phyloP scores from a whole-genome alignment of 2,888 invertebrate species.

The Troglohyphantes excavatus region DNA sequence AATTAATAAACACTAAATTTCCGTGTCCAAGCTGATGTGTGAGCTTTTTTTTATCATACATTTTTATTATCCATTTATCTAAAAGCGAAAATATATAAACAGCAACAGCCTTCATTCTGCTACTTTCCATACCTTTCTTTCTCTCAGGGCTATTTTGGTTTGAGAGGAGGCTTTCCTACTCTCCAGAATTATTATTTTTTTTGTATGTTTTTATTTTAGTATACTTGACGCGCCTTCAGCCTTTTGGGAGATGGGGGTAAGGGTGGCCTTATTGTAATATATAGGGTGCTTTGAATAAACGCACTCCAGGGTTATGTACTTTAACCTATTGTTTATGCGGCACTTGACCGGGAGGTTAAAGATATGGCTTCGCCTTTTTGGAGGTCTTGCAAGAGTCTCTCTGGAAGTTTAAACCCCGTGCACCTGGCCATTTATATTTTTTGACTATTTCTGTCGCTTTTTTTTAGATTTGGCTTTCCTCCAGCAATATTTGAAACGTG shows the following conservation, averaged over 20 bases:
- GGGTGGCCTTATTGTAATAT: neutral
- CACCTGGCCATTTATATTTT: too few relatives aligned
- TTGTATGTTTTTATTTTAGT: neutral
- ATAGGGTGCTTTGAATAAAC: conserved; percentile 45
- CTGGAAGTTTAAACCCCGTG: too few relatives aligned
- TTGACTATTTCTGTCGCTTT: too few relatives aligned
- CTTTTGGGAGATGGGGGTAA: neutral
- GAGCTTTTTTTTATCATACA: too few relatives aligned
- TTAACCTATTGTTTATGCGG: conserved; percentile 49
- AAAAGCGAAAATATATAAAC: too few relatives aligned
- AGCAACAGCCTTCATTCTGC: too few relatives aligned
- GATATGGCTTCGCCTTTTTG: neutral
- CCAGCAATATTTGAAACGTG: too few relatives aligned
- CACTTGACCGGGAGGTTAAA: conserved; percentile 7
- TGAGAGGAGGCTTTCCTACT: neutral
- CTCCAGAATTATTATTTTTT: neutral
- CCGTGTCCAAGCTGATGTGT: too few relatives aligned
- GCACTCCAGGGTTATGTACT: conserved; percentile 19
- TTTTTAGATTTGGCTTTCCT: too few relatives aligned
- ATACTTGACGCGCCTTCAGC: conserved; percentile 6
- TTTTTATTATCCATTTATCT: too few relatives aligned
- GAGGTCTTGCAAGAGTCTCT: neutral
- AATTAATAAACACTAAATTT: too few relatives aligned
- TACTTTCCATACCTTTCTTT: too few relatives aligned
- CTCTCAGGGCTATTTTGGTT: neutral